Base-by-base conservation (phyloP, 2,888 invertebrate species). In the Eupithecia abbreviata region DNA sequence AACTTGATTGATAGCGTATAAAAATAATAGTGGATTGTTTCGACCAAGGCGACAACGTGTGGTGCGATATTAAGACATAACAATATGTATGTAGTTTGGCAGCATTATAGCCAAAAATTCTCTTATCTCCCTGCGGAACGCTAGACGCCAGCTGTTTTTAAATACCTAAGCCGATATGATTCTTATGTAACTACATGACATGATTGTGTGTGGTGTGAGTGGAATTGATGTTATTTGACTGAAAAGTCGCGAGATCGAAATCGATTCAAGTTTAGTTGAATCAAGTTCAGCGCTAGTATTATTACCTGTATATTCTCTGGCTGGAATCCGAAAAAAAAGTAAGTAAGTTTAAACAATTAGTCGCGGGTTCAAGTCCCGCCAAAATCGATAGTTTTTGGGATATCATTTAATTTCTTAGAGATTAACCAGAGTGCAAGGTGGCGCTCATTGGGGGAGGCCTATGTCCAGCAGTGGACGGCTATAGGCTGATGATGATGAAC, bases 61-160 rank as follows among this genome's bases (percentile, higher is more conserved):
- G 30, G 10, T 30, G 30, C 62, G 3, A 68, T 45, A 45, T 15
- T 68, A 43, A 30, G 30, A 45, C 43, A n/a, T 66, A 41, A 30
- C 3, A 3, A n/a, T n/a, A n/a, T n/a, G n/a, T 58, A n/a, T 4
- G 3, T 18, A 9, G 10, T 45, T 9, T 45, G 45, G 41, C 67
- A n/a, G 45, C 45, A 45, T 30, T 62, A 58, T 66, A 42, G 66
- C 69, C 69, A 69, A 49, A 69, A 69, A 69, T 69, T 49, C 18
- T 69, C 47, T 69, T 69, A 69, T 68, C 68, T 18, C 45, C 47
- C 18, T 10, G 42, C 43, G 67, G 43, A 68, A 47, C 10, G 47
- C 15, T 45, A 18, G 18, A 45, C 45, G 69, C 69, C 69, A 49
- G 43, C 18, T 45, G 43, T 47, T 69, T 47, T 45, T 47, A n/a